A percentile compares a stretch with the other conserved stretches of the same genome.
Evolutionary conservation across 1,140 invertebrate genomes (phyloP).

Genomic region (Aphaenogaster ashmeadi): DNA sequence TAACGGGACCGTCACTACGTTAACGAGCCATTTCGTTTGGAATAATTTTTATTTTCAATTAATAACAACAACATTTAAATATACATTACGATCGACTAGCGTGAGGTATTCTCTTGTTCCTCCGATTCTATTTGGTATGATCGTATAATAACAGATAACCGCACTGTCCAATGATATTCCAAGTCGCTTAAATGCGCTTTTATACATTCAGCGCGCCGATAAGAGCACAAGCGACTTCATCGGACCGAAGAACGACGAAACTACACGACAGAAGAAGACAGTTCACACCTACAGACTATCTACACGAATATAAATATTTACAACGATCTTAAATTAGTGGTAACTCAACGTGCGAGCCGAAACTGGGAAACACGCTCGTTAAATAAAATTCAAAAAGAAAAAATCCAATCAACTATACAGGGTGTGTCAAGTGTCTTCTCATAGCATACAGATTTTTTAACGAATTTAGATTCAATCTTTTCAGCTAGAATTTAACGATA

Average conservation of each 20-base stretch:
- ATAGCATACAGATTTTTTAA: neutral
- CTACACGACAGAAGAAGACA: conserved; percentile 51
- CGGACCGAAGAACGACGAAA: conserved; percentile 48
- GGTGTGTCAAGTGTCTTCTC: neutral
- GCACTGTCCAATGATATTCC: neutral
- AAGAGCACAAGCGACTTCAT: neutral
- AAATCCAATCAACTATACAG: neutral
- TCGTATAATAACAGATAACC: conserved; percentile 54
- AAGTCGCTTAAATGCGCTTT: conserved; percentile 6
- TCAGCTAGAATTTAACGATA: neutral
- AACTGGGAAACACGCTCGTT: neutral
- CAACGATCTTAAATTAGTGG: conserved; percentile 75
- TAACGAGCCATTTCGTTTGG: conserved; percentile 21
- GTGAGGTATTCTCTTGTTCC: conserved; percentile 70
- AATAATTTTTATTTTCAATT: conserved; percentile 77
- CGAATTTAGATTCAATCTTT: neutral
- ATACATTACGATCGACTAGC: conserved; percentile 79
- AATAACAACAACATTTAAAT: conserved; percentile 81
- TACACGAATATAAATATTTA: conserved; percentile 71
- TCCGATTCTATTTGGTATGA: conserved; percentile 75
- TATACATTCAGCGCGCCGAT: conserved; percentile 13
- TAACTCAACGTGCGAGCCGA: conserved; percentile 64
- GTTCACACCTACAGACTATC: conserved; percentile 69
- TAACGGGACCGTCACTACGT: neutral
- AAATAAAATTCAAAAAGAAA: neutral